Conservation (phyloP, 2,113 vertebrate genomes). For the Scopus umbretta region DNA sequence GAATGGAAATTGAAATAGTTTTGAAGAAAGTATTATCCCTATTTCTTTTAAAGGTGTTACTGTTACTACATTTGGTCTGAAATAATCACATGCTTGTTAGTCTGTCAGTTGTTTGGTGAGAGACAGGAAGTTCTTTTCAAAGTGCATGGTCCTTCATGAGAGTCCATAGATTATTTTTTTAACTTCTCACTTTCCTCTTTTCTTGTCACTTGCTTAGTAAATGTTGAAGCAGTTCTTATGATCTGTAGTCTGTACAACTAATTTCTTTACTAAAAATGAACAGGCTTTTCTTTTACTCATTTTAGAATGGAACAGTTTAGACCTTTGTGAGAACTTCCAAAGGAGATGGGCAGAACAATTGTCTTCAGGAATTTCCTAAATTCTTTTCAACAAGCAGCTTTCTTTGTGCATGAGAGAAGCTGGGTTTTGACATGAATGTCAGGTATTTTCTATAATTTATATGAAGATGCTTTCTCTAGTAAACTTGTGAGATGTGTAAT, state of each 20-base stretch:
- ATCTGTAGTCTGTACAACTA: not conserved
- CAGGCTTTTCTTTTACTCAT: not conserved
- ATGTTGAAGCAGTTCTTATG: not conserved
- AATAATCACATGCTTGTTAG: not conserved
- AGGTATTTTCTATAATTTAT: not conserved
- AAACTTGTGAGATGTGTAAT: not conserved
- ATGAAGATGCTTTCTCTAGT: not conserved
- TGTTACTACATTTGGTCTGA: not conserved
- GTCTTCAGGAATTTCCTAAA: not conserved
- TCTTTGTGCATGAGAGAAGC: not conserved
- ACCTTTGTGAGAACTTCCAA: not conserved
- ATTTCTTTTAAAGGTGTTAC: not conserved
- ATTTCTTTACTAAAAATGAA: not conserved
- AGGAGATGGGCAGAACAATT: not conserved
- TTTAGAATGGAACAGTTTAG: not conserved
- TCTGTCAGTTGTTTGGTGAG: not conserved
- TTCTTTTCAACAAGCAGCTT: not conserved
- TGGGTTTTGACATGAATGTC: not conserved
- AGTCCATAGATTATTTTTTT: not conserved
- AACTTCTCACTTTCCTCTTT: not conserved
- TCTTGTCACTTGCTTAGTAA: not conserved
- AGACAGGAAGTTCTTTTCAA: not conserved
- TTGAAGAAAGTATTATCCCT: not conserved
- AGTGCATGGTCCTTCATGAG: not conserved
- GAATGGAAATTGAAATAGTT: not conserved